Evolutionary conservation across 2,113 vertebrate species (phyloP).

Genomic region (Anoplopoma fimbria): DNA sequence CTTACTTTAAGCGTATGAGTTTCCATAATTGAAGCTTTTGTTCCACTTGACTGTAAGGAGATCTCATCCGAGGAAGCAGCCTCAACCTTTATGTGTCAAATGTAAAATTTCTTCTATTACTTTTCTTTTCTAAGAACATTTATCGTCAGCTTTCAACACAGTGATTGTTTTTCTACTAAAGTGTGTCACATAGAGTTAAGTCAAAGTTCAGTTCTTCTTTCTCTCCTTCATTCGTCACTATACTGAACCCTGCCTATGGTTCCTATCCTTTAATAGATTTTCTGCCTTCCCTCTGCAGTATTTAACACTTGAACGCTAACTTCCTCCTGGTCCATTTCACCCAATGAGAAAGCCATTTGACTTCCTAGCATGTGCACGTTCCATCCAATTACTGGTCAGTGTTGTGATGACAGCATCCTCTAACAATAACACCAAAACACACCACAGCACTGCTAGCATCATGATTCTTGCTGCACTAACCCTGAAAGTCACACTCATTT

Average conservation of each 20-base stretch:
- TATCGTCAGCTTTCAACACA: conserved; percentile 9
- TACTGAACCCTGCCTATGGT: not conserved
- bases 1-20: conserved; percentile 28
- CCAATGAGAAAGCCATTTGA: not conserved
- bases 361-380: not conserved
- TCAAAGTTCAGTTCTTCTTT: not conserved
- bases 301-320: not conserved
- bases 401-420: not conserved
- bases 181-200: conserved; percentile 14
- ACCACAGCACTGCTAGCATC: not conserved
- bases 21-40: conserved; percentile 41
- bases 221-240: not conserved
- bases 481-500: no score
- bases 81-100: conserved; percentile 22
- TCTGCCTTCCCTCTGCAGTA: not conserved
- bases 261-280: not conserved
- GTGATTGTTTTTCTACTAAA: not conserved
- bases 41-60: conserved; percentile 31
- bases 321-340: not conserved
- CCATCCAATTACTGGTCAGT: not conserved
- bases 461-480: not conserved
- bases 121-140: conserved; percentile 22
- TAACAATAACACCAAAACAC: not conserved
- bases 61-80: conserved; percentile 10
- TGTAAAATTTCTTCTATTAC: not conserved